Evolutionary conservation across 2,113 vertebrate genomes (phyloP).

Genomic region (Eretmochelys imbricata): DNA sequence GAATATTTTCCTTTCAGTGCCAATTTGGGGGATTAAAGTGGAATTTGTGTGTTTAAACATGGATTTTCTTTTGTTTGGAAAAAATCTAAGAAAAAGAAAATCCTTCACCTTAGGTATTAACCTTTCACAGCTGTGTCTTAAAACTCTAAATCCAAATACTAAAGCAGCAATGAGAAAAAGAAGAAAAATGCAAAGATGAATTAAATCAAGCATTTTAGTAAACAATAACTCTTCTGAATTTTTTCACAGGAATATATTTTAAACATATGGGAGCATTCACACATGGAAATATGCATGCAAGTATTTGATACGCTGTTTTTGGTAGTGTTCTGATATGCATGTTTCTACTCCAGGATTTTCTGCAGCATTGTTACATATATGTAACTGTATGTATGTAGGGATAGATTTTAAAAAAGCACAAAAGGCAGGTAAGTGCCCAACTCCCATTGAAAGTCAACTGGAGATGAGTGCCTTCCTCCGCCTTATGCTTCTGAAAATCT

Average conservation of each 20-base stretch:
- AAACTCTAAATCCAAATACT: neutral
- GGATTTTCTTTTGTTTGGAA: neutral
- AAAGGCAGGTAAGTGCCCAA: neutral
- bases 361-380: rapidly evolving
- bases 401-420: neutral
- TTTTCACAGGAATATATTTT: neutral
- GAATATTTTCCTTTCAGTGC: neutral
- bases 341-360: rapidly evolving
- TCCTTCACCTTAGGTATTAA: neutral
- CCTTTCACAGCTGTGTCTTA: neutral
- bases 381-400: neutral
- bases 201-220: neutral
- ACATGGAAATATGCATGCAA: neutral
- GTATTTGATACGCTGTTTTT: neutral
- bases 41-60: neutral
- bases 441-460: neutral
- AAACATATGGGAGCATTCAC: neutral
- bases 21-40: slow-evolving; percentile 2
- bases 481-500: neutral
- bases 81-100: neutral
- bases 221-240: neutral
- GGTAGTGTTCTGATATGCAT: rapidly evolving
- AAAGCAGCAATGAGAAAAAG: neutral
- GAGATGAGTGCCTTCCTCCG: neutral
- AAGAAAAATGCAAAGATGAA: neutral